These are phyloP conservation scores for Drosophila quasianomalipes DNA, from an alignment of 2,888 invertebrate species.

Conservation along the genomic window DNA sequence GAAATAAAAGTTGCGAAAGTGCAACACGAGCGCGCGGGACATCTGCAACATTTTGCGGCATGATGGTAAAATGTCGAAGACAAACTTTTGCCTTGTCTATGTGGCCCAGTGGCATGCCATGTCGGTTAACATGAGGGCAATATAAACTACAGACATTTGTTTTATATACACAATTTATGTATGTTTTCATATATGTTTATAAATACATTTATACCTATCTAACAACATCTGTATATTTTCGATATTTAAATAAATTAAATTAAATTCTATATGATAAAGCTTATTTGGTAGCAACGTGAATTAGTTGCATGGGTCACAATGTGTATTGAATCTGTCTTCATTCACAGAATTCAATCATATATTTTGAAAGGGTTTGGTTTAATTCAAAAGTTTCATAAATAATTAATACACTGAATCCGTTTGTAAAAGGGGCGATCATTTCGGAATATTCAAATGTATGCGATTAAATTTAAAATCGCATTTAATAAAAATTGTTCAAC, in stretches of 20 bases:
- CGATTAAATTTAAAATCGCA: conserved; percentile 52
- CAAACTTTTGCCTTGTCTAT: conserved; percentile 62
- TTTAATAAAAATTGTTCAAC: conserved; percentile 72
- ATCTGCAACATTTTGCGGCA: conserved; percentile 76
- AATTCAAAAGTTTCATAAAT: conserved; percentile 6
- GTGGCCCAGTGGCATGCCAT: conserved; percentile 36
- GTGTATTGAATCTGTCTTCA: background rate
- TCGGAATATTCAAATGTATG: conserved; percentile 23
- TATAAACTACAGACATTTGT: background rate
- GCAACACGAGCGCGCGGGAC: conserved; percentile 30
- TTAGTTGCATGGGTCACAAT: background rate
- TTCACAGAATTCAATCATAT: conserved; percentile 5
- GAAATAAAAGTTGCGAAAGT: conserved; percentile 45
- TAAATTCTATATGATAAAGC: background rate
- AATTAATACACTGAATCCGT: conserved; percentile 13
- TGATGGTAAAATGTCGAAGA: conserved; percentile 63
- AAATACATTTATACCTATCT: background rate
- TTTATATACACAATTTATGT: background rate
- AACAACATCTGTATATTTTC: background rate
- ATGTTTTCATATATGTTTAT: background rate
- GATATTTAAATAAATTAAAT: background rate
- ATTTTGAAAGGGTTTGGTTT: background rate
- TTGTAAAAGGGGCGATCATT: background rate
- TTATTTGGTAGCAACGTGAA: background rate
- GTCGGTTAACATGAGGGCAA: conserved; percentile 28